Base-by-base conservation (phyloP, 2,888 invertebrate species). In the Slavum lentiscoides region DNA sequence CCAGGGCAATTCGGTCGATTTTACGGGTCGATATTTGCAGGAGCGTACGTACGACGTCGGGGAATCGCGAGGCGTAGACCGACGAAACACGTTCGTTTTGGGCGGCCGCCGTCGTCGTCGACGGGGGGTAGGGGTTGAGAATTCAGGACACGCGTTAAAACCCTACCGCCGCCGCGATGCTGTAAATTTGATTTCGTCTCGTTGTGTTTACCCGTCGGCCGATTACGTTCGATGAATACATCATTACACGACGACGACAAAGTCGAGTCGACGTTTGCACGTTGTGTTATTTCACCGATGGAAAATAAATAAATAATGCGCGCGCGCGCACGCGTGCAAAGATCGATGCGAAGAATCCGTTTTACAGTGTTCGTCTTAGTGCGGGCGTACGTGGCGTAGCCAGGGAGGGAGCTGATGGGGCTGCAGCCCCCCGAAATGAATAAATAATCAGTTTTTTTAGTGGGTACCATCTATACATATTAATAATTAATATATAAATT, bases 211-310 rank as follows among this genome's bases (percentile, higher is more conserved):
- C 70, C 70, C 77, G 70, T 70, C 69, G 62, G 70, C 55, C 70
- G 77, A 77, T 70, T 77, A 70, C 70, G 77, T 77, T 77, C 77
- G 61, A 77, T 77, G 77, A 69, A 76, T 76, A 76, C 76, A 76
- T 76, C 68, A 76, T 76, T 69, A 61, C 68, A 39, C 58, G 17
- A 13, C 49, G 19, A 30, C 9, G 15, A 23, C 19, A 9, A 3
- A 23, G 30, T 0, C 66, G 58, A 58, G 58, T 58, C 19, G 43
- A 43, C 43, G 43, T 43, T 55, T 55, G 9, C 15, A 8, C 43
- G 21, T 5, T 0, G 21, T 7, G 21, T 67, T 67, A 23, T 23
- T 13, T 67, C 21, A 8, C 21, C 21, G 43, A n/a, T 68, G 17
- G 30, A 30, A 30, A 30, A 30, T 30, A 30, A 30, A 30, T 30